These are phyloP conservation scores for Cyprinodon brontotheroides DNA, from an alignment of 2,113 vertebrate genomes.

Conservation along the genomic window DNA sequence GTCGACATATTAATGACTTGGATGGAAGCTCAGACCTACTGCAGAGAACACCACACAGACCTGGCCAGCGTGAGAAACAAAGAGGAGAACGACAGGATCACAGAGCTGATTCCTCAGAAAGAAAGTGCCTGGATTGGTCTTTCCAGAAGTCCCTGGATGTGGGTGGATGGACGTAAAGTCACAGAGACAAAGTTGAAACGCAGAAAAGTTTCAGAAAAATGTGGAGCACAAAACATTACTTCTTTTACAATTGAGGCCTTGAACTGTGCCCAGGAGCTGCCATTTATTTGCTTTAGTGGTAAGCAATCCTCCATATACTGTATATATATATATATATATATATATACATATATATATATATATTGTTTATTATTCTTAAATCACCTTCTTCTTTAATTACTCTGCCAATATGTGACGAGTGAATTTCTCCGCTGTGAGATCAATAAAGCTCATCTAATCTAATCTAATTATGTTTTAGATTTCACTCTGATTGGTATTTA, in stretches of 20 bases:
- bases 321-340: no score
- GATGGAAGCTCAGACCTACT: background rate
- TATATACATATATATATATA: no score
- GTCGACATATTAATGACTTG: background rate
- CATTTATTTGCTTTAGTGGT: background rate
- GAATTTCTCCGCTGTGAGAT: no score
- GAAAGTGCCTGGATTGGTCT: background rate
- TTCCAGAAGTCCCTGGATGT: background rate
- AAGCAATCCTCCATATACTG: background rate
- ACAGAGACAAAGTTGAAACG: background rate
- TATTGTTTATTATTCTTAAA: no score
- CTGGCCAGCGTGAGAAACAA: constrained; percentile 12
- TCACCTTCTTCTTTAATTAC: no score
- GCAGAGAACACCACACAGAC: constrained; percentile 3
- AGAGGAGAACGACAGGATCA: background rate
- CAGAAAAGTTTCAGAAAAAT: background rate
- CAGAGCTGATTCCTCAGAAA: background rate
- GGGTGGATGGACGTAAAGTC: background rate
- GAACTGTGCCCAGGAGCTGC: background rate
- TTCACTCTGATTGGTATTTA: no score
- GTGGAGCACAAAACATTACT: background rate
- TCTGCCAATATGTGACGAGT: no score
- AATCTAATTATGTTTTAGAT: no score
- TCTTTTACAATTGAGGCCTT: background rate
- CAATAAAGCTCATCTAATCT: no score